A percentile compares a stretch with the other conserved stretches of the same genome.
These are phyloP conservation scores for Tolmerus cingulatus DNA, from an alignment of 2,888 invertebrate genomes.

Conservation along the genomic window DNA sequence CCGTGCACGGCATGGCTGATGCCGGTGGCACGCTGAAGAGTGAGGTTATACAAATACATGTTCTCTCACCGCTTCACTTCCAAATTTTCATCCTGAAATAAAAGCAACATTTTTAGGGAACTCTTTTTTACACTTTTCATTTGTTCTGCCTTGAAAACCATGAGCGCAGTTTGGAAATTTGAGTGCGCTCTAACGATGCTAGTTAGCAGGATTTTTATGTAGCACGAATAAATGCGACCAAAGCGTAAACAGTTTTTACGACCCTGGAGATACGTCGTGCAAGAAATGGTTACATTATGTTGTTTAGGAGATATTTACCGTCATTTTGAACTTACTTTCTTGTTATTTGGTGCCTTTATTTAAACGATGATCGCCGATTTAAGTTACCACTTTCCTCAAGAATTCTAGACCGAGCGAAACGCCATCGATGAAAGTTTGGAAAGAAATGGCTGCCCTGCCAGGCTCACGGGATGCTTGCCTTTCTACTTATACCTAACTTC, in stretches of 20 bases:
- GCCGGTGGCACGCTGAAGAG: constrained; percentile 94
- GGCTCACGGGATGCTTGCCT: background rate
- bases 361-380: background rate
- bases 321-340: background rate
- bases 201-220: constrained; percentile 62
- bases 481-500: background rate
- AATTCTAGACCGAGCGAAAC: background rate
- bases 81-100: background rate
- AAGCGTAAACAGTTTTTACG: constrained; percentile 63
- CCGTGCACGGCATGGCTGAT: constrained; percentile 98
- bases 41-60: constrained; percentile 98
- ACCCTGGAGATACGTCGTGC: constrained; percentile 73
- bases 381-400: background rate
- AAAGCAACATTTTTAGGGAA: background rate
- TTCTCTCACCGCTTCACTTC: background rate
- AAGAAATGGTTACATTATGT: constrained; percentile 54
- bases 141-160: constrained; percentile 63
- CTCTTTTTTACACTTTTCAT: background rate
- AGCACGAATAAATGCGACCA: constrained; percentile 71
- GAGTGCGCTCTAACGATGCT: constrained; percentile 63
- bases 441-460: background rate
- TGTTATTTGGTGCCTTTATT: background rate
- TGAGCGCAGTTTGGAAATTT: constrained; percentile 58
- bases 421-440: background rate
- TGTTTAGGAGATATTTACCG: background rate